Evolutionary conservation across 1,140 invertebrate species (phyloP).

Genomic region (Pachyrhynchus sulphureomaculatus): DNA sequence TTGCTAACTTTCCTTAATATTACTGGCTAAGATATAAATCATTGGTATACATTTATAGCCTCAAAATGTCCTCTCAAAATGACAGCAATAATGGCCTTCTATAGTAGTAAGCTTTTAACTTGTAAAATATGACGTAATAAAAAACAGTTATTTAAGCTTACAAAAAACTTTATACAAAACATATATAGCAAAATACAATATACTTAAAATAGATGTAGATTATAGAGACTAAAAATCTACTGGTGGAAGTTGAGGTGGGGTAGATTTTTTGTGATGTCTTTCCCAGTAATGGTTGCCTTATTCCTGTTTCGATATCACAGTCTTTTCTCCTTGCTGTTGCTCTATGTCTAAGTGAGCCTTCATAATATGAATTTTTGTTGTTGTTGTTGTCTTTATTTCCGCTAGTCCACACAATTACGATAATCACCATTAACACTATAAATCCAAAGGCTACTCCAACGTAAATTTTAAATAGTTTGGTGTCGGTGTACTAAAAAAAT

Average conservation of each 20-base stretch:
- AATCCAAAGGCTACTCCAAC: constrained; percentile 37
- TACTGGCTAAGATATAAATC: too few relatives aligned
- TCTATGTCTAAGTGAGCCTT: constrained; percentile 21
- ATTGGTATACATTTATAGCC: too few relatives aligned
- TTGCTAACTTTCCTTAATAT: too few relatives aligned
- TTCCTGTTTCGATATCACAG: constrained; percentile 22
- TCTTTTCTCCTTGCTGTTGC: constrained; percentile 18
- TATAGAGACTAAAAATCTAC: constrained; percentile 36
- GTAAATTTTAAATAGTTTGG: constrained; percentile 39
- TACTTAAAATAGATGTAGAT: background rate
- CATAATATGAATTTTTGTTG: constrained; percentile 1
- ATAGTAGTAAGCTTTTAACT: too few relatives aligned
- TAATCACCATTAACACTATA: constrained; percentile 28
- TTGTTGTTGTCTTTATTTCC: constrained; percentile 14
- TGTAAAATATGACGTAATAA: too few relatives aligned
- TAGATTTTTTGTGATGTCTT: constrained; percentile 2
- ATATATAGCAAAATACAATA: background rate
- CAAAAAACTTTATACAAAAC: background rate
- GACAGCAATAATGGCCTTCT: too few relatives aligned
- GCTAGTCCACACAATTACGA: constrained; percentile 33
- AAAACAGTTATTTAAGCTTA: background rate
- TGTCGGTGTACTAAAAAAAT: constrained; percentile 35
- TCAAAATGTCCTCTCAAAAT: too few relatives aligned
- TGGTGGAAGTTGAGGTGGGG: constrained; percentile 37
- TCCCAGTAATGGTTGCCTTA: constrained; percentile 17